These are phyloP conservation scores for Syngnathus rostellatus DNA, from an alignment of 2,797 vertebrate species.

Conservation along the genomic window DNA sequence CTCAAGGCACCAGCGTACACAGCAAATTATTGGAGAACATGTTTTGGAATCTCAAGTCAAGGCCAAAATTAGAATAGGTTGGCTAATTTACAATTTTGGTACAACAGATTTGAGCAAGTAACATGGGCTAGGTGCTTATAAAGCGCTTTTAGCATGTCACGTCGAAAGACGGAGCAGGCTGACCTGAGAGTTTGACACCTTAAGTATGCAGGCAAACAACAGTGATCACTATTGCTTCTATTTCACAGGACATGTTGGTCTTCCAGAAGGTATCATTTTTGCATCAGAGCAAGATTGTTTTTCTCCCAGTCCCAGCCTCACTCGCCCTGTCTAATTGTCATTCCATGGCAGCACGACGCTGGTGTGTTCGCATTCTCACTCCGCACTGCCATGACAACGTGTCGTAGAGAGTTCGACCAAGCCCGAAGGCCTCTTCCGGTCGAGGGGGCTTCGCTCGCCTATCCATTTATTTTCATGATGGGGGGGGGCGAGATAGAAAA, in stretches of 20 bases:
- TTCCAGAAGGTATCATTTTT: constrained; percentile 23
- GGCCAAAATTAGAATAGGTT: too few relatives aligned
- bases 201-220: background rate
- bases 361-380: constrained; percentile 56
- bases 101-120: too few relatives aligned
- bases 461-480: constrained; percentile 66
- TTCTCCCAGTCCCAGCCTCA: constrained; percentile 49
- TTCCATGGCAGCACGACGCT: constrained; percentile 43
- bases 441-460: constrained; percentile 53
- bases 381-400: constrained; percentile 63
- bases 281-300: constrained; percentile 44
- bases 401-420: constrained; percentile 54
- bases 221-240: background rate
- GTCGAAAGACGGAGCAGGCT: too few relatives aligned
- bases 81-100: too few relatives aligned
- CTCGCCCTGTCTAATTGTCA: constrained; percentile 49
- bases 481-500: constrained; percentile 49
- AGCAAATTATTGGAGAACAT: too few relatives aligned
- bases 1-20: too few relatives aligned
- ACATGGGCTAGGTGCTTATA: background rate
- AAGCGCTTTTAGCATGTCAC: too few relatives aligned
- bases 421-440: constrained; percentile 66
- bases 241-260: constrained; percentile 15
- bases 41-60: too few relatives aligned
- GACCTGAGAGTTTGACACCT: background rate